These are phyloP conservation scores for Coryphaenoides rupestris DNA, from an alignment of 2,113 vertebrate species.

Conservation along the genomic window DNA sequence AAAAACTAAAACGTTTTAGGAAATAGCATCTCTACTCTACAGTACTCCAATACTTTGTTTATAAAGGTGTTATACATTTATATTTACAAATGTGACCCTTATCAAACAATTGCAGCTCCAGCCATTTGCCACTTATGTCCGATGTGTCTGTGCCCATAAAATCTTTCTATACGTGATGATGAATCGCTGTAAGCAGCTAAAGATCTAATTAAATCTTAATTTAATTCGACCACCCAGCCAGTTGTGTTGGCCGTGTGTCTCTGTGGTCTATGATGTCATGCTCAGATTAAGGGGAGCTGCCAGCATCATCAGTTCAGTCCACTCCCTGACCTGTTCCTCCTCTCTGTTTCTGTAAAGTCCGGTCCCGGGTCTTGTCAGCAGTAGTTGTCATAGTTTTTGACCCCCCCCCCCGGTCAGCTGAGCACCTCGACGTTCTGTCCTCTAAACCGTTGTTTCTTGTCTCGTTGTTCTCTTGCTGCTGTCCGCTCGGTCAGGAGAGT, in stretches of 20 bases:
- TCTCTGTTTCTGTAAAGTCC: constrained; percentile 7
- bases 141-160: too few species aligned
- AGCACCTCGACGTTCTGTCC: constrained; percentile 29
- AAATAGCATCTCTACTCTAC: too few species aligned
- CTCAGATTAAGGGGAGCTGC: not conserved
- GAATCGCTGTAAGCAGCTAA: not conserved
- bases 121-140: too few species aligned
- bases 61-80: too few species aligned
- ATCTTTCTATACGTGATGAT: too few species aligned
- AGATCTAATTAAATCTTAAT: constrained; percentile 15
- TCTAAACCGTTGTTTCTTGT: not conserved
- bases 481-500: too few species aligned
- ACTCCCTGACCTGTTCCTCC: not conserved
- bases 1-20: too few species aligned
- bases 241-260: too few species aligned
- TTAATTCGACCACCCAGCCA: too few species aligned
- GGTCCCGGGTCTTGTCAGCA: not conserved
- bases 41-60: too few species aligned
- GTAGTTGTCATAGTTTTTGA: not conserved
- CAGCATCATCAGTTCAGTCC: not conserved
- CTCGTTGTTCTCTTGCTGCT: not conserved
- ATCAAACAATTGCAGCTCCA: too few species aligned
- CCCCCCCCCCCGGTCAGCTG: constrained; percentile 21
- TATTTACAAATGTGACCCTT: too few species aligned
- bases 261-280: not conserved